phyloP scores from a whole-genome alignment of 2,113 vertebrate species.

The Oreochromis aureus region DNA sequence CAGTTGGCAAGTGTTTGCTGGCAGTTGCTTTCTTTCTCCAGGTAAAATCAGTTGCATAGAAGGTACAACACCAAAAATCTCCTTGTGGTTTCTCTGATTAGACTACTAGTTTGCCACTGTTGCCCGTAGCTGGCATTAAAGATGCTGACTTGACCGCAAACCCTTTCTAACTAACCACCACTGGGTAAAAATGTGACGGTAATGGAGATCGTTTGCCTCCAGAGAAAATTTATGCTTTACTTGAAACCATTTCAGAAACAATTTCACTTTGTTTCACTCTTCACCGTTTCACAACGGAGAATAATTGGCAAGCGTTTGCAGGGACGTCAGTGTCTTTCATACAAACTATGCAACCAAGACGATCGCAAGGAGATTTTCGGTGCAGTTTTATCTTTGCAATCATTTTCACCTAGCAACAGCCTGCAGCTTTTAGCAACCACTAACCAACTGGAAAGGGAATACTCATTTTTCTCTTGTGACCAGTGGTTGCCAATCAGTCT shows the following conservation, averaged over 20 bases:
- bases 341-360: background rate
- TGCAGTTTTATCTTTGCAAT: background rate
- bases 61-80: background rate
- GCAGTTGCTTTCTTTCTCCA: background rate
- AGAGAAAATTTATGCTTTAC: too few species aligned
- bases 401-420: background rate
- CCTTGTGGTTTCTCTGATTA: background rate
- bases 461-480: background rate
- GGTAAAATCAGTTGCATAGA: background rate
- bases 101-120: background rate
- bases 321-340: background rate
- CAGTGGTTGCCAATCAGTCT: background rate
- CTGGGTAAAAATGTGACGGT: background rate
- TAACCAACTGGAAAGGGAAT: background rate
- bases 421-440: background rate
- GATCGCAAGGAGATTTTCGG: background rate
- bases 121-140: background rate
- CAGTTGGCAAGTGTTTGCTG: background rate
- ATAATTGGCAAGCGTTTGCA: too few species aligned
- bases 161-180: background rate
- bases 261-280: too few species aligned
- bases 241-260: too few species aligned
- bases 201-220: rapidly evolving
- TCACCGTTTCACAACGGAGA: background rate
- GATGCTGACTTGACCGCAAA: background rate